Conservation (phyloP, 2,888 invertebrate species). For the Caenorhabditis sp. region DNA sequence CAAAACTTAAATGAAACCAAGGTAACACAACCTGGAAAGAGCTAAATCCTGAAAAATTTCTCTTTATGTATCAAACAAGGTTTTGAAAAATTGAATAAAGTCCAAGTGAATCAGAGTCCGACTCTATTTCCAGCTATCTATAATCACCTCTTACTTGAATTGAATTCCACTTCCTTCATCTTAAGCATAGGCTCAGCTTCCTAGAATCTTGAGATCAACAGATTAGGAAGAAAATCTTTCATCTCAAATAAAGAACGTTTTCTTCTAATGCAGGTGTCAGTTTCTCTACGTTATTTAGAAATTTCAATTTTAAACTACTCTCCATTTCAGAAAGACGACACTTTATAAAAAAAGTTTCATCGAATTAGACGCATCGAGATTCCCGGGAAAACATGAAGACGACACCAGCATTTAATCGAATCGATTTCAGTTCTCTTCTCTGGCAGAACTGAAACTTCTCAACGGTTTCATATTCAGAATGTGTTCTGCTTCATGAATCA, state of each 20-base stretch:
- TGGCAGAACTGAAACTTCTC: background rate
- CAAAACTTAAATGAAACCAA: too few relatives aligned
- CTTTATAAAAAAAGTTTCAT: too few relatives aligned
- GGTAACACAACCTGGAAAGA: too few relatives aligned
- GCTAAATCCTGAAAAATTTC: too few relatives aligned
- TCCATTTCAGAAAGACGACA: too few relatives aligned
- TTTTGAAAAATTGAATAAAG: too few relatives aligned
- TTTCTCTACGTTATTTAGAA: background rate
- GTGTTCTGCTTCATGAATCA: slow-evolving; percentile 11
- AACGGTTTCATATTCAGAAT: background rate
- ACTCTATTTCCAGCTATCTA: too few relatives aligned
- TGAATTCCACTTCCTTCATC: too few relatives aligned
- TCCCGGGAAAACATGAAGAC: slow-evolving; percentile 20
- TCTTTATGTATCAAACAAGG: too few relatives aligned
- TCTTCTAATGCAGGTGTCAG: background rate
- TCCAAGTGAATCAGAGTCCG: too few relatives aligned
- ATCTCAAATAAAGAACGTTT: background rate
- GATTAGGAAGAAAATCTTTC: background rate
- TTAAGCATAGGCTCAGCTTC: background rate
- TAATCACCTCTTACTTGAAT: too few relatives aligned
- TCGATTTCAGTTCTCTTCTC: slow-evolving; percentile 7
- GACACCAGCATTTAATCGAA: slow-evolving; percentile 33
- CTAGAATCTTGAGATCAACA: background rate
- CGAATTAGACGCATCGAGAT: slow-evolving; percentile 5
- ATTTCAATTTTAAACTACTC: too few relatives aligned